Evolutionary conservation across 2,113 vertebrate genomes (phyloP), one percentile per base, ranked within the genome.

Genomic region (Leucosticte australis): DNA sequence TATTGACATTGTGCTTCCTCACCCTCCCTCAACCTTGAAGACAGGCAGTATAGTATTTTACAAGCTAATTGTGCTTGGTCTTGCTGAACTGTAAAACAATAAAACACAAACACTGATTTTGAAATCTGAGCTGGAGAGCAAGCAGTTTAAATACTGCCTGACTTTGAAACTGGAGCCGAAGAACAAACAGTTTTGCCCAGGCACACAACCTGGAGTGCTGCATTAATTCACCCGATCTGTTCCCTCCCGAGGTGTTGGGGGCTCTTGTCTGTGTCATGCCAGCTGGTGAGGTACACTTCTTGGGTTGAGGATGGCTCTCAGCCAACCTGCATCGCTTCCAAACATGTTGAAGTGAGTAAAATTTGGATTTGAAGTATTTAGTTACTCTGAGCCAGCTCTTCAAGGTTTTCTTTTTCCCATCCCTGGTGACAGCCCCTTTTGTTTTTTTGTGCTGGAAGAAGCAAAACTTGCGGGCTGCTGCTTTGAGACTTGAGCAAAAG

Each of bases 281-380:
- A 96, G 90, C 93, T 93, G 94, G 67, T 96, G 86, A 94, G 86
- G 86, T 91, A 77, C 64, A 74, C 94, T 95, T 76, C 77, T 65
- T 94, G 92, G 94, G 62, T 86, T 93, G 86, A 44, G 82, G 67
- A 90, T 86, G 93, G 90, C 93, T 83, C 57, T 52, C 5, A 11
- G 92, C 92, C 92, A 97, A 65, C 80, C 67, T 83, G 46, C 78
- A 46, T 87, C 16, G 12, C 92, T 95, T 96, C 96, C 91, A 96
- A 96, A 85, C 91, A 88, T 92, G 87, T 81, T 89, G 76, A 95
- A 97, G 86, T 83, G 90, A 94, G 67, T 93, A 53, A 95, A 93
- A 90, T 93, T 93, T 93, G 87, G 74, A 87, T 87, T 81, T 90
- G 68, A 94, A 90, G 77, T 94, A 91, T 90, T 96, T 76, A 81